A percentile compares a stretch with the other conserved stretches of the same genome.
phyloP scores from a whole-genome alignment of 2,113 vertebrate genomes.

The Procapra przewalskii region DNA sequence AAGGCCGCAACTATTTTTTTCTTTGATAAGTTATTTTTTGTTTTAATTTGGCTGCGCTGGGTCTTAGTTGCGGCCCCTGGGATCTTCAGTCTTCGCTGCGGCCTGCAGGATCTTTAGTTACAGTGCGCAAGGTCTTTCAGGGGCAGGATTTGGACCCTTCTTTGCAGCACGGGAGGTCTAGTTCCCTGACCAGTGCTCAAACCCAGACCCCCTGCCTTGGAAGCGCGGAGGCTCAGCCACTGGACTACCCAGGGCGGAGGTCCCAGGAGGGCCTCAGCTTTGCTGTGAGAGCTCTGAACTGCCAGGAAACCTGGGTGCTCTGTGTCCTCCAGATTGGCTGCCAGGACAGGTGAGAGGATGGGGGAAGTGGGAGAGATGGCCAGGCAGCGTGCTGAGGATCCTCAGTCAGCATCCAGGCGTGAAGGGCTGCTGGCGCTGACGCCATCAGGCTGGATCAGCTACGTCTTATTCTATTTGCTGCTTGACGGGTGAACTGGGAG shows the following conservation, averaged over 20 bases:
- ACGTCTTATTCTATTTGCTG: neutral
- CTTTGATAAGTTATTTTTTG: neutral
- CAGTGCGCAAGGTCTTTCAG: neutral
- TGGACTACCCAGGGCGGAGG: neutral
- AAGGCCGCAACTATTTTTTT: neutral
- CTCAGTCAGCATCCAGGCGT: neutral
- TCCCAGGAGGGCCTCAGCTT: neutral
- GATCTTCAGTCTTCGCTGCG: fast-evolving
- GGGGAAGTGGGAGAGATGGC: neutral
- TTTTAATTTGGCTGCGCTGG: neutral
- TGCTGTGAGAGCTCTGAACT: neutral
- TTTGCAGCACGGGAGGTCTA: neutral
- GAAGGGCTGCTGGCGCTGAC: fast-evolving
- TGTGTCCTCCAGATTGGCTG: neutral
- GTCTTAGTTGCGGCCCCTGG: neutral
- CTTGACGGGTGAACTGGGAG: neutral
- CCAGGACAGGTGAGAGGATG: neutral
- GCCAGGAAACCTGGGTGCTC: neutral
- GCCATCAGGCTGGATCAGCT: neutral
- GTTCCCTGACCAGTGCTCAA: neutral
- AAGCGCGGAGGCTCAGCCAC: fast-evolving
- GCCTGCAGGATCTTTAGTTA: neutral
- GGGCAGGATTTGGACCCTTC: neutral
- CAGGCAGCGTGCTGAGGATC: fast-evolving
- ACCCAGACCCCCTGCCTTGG: neutral